Evolutionary conservation across 1,140 invertebrate genomes (phyloP), one percentile per base, ranked within the genome.

Genomic region (Heterodera carotae): DNA sequence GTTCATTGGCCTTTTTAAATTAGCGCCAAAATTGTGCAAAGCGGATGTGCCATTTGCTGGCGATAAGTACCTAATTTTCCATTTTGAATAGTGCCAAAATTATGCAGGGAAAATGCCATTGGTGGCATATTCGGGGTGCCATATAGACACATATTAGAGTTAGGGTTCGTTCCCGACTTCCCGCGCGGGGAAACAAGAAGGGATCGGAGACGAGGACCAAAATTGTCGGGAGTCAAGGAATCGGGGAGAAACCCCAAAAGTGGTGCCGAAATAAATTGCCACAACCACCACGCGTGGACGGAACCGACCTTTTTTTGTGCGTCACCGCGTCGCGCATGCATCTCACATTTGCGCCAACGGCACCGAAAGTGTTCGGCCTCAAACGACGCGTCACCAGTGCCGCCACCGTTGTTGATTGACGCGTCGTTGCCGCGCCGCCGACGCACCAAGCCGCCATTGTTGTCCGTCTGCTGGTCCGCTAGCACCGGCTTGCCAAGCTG

Each of bases 221-320:
- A n/a, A n/a, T n/a, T n/a, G n/a, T n/a, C n/a, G n/a, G n/a, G n/a
- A n/a, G n/a, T n/a, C n/a, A n/a, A n/a, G n/a, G n/a, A n/a, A n/a
- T n/a, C n/a, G n/a, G n/a, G n/a, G n/a, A n/a, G n/a, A n/a, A n/a
- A n/a, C n/a, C n/a, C n/a, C n/a, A n/a, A n/a, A n/a, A n/a, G n/a
- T n/a, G n/a, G n/a, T n/a, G n/a, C n/a, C n/a, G n/a, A n/a, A n/a
- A n/a, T n/a, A n/a, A n/a, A n/a, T n/a, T n/a, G n/a, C n/a, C n/a
- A n/a, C n/a, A n/a, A n/a, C n/a, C n/a, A n/a, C n/a, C n/a, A n/a
- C n/a, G n/a, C n/a, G n/a, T n/a, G n/a, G n/a, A n/a, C n/a, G 39
- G 39, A 12, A 2, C 39, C 39, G 3, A 72, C 70, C 71, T 73
- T 73, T 59, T 73, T 73, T 60, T 73, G 71, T 4, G 71, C 71